A percentile compares a stretch with the other conserved stretches of the same genome.
Conservation (phyloP, 35 echinoderm and acorn worm genomes). For the Heliocidaris tuberculata region DNA sequence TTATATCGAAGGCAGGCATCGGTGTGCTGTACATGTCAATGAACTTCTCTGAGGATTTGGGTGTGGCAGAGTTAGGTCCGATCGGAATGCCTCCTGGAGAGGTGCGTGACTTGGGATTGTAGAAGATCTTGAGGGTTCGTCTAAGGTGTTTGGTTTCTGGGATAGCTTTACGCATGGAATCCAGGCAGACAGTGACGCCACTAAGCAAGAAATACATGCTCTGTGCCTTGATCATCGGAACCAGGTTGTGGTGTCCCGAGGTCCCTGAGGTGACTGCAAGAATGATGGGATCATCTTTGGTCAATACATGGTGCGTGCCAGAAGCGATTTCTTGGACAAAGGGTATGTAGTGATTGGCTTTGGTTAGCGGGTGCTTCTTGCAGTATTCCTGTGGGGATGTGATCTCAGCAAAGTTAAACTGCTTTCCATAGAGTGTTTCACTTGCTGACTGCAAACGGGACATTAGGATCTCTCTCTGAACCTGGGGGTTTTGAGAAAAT, state of each 20-base stretch:
- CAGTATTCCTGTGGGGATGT: constrained; percentile 57
- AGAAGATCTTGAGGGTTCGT: constrained; percentile 83
- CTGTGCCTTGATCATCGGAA: constrained; percentile 82
- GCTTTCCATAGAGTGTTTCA: constrained; percentile 71
- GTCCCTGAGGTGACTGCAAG: constrained; percentile 81
- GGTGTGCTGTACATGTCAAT: constrained; percentile 80
- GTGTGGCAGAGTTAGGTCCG: constrained; percentile 86
- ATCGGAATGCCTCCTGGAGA: constrained; percentile 74
- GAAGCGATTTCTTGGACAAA: constrained; percentile 72
- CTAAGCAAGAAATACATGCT: constrained; percentile 58
- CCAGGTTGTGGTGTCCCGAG: constrained; percentile 67
- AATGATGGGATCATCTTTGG: constrained; percentile 69
- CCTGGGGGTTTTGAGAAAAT: background rate
- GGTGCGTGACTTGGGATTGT: constrained; percentile 66
- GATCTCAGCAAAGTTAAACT: constrained; percentile 58
- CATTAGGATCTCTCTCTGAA: constrained; percentile 77
- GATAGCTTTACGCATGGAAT: constrained; percentile 61
- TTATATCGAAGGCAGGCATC: constrained; percentile 68
- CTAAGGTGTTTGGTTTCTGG: constrained; percentile 72
- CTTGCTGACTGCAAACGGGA: constrained; percentile 47
- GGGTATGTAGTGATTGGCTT: constrained; percentile 70
- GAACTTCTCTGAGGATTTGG: constrained; percentile 64
- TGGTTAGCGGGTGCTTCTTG: constrained; percentile 61
- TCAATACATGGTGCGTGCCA: constrained; percentile 65
- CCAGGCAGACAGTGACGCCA: constrained; percentile 66